Evolutionary conservation across 2,113 vertebrate species (phyloP).

Genomic region (Typhlomys cinereus): DNA sequence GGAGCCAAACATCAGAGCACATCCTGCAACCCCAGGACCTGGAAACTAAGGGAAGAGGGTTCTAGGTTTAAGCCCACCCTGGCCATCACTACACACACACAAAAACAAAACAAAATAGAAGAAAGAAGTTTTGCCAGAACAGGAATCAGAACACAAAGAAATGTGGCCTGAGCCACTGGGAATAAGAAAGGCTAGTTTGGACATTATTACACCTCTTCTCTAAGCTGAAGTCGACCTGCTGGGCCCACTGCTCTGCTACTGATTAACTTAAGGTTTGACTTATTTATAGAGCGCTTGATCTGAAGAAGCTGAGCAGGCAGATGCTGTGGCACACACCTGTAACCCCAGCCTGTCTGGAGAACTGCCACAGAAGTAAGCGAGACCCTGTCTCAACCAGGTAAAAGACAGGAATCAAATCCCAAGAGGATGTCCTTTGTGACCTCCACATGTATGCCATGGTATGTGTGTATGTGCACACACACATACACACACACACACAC

Average conservation of each 20-base stretch:
- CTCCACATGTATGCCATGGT: too few species aligned
- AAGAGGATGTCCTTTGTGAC: too few species aligned
- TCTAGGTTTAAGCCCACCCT: not conserved
- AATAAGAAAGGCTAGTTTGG: not conserved
- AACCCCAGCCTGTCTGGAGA: too few species aligned
- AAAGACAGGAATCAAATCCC: too few species aligned
- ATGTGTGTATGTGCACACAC: too few species aligned
- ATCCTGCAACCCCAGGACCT: not conserved
- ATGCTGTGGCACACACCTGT: too few species aligned
- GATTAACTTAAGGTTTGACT: not conserved
- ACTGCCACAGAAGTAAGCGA: too few species aligned
- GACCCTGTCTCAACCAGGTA: too few species aligned
- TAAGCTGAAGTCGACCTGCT: not conserved
- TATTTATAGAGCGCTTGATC: not conserved
- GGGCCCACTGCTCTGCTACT: not conserved
- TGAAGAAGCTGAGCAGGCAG: not conserved
- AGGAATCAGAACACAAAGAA: not conserved
- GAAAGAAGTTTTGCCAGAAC: not conserved
- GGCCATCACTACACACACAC: not conserved
- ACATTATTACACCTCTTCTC: not conserved
- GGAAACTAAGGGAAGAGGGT: not conserved
- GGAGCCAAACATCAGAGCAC: not conserved
- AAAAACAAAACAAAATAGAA: not conserved
- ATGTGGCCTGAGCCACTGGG: not conserved
- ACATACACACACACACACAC: too few species aligned